Evolutionary conservation across 2,888 invertebrate genomes (phyloP).

Genomic region (Neoaliturus tenellus): DNA sequence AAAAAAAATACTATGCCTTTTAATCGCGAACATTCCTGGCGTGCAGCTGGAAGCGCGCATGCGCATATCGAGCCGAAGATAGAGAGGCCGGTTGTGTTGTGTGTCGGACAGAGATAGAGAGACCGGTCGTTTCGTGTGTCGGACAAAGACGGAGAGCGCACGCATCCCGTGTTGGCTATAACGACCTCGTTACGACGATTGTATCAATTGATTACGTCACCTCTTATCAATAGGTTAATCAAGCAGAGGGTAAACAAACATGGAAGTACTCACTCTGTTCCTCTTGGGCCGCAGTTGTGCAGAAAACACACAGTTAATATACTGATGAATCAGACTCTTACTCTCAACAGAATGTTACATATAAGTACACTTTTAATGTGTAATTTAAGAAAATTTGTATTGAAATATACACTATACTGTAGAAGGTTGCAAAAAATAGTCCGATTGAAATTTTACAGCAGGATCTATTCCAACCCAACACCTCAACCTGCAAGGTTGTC

Average conservation of each 20-base stretch:
- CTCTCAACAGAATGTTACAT: no score
- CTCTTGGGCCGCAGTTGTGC: constrained; percentile 27
- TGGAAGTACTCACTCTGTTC: constrained; percentile 9
- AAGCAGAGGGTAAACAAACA: constrained; percentile 21
- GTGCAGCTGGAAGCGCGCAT: no score
- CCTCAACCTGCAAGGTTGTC: no score
- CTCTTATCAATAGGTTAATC: constrained; percentile 44
- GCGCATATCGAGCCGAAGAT: background rate
- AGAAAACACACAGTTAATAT: constrained; percentile 24
- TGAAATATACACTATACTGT: no score
- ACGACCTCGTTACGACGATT: constrained; percentile 37
- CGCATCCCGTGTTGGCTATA: constrained; percentile 10
- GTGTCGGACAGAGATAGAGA: constrained; percentile 6
- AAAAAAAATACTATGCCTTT: no score
- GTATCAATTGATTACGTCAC: constrained; percentile 46
- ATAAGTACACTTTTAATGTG: no score
- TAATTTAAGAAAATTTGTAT: no score
- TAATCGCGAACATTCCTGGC: no score
- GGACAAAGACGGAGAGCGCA: background rate
- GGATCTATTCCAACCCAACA: no score
- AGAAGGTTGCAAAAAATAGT: no score
- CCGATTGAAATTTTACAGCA: no score
- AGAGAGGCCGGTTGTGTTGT: background rate
- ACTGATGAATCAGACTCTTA: no score
- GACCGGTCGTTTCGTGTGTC: background rate